Percentiles rank a stretch among this genome's conserved stretches.
Conservation (phyloP, 1,140 invertebrate genomes). For the Papilio helenus region DNA sequence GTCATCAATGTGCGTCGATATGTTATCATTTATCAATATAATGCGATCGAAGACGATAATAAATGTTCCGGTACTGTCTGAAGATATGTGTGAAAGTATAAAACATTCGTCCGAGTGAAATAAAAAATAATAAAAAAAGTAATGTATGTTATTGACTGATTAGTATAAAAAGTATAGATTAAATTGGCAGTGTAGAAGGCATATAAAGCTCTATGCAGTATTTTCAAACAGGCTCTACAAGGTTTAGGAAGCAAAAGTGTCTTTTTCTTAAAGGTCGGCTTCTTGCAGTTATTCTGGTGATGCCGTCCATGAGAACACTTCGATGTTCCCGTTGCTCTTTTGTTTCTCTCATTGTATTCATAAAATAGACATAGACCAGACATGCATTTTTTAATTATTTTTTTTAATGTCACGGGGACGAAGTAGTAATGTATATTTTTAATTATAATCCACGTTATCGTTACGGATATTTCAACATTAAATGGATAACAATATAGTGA, state of each 20-base stretch:
- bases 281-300: too few relatives aligned
- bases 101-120: too few relatives aligned
- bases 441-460: background rate
- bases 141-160: too few relatives aligned
- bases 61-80: background rate
- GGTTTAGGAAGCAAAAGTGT: too few relatives aligned
- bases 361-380: background rate
- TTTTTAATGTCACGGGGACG: background rate
- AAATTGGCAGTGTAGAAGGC: too few relatives aligned
- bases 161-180: too few relatives aligned
- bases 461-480: conserved; percentile 1
- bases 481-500: conserved; percentile 33
- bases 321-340: background rate
- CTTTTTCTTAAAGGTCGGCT: too few relatives aligned
- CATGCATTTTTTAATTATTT: background rate
- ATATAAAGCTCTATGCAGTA: too few relatives aligned
- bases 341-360: too few relatives aligned
- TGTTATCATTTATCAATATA: background rate
- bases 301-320: background rate
- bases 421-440: background rate
- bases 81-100: background rate
- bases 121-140: too few relatives aligned
- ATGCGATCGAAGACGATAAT: background rate
- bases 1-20: background rate
- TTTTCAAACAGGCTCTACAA: too few relatives aligned